Base-by-base conservation (phyloP, 2,797 vertebrate genomes). In the Sylvia borin region DNA sequence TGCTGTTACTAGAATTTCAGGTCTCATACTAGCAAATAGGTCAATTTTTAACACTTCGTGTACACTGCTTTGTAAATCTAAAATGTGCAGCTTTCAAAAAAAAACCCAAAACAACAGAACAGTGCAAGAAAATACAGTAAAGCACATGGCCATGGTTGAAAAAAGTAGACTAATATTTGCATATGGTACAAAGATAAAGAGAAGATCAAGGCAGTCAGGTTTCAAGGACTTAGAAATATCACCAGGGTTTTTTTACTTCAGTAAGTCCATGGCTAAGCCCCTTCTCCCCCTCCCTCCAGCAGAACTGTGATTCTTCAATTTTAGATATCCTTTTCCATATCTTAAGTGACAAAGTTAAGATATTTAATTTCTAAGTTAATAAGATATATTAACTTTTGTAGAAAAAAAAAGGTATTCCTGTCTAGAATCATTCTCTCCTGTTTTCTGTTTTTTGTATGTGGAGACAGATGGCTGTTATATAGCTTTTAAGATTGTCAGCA, bases 1-100 rank as follows among this genome's bases (percentile, higher is more conserved):
- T 81, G 73, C 70, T 94, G 16, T 88, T 87, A 73, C 88, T 85
- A 85, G 74, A 95, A 90, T 90, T 94, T 85, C 73, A 84, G 54
- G 54, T 90, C 78, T 93, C 88, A 88, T 92, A 50, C 70, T 78
- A 68, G 66, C 34, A 91, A 89, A 77, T 53, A 67, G 60, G 81
- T 92, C 51, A 80, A 38, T n/a, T 92, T 91, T 94, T 94, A 95
- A 83, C 61, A 70, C 31, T 91, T 83, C 7, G 19, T 9, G 10
- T 78, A 36, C 43, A 40, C 42, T 61, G 29, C 34, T 42, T 42
- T 10, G 4, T 60, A 62, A 77, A 85, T 62, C 9, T 80, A 14
- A 90, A 91, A 32, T 19, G 27, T 51, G 20, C 16, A 29, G 18
- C 18, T 80, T 93, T 10, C 42, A 54, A 70, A 45, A 36, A 48